Conservation (phyloP, 2,888 invertebrate genomes). For the Gymnoscelis rufifasciata region DNA sequence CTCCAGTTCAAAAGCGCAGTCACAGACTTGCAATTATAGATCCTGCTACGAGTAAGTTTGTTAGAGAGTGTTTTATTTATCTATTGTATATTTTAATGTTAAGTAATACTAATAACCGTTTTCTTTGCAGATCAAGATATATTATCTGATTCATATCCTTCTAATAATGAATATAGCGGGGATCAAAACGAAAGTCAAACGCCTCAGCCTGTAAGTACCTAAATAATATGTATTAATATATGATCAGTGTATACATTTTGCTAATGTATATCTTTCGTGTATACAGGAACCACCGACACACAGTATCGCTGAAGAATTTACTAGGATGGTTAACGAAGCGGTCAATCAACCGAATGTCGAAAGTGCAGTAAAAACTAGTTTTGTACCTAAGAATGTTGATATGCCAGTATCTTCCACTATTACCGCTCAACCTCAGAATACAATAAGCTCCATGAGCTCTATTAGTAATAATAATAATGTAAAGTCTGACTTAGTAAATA, state of each 20-base stretch:
- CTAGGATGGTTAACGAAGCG: constrained; percentile 67
- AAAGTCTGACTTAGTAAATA: constrained; percentile 68
- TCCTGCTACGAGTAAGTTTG: constrained; percentile 61
- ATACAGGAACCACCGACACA: constrained; percentile 51
- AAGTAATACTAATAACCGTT: no score
- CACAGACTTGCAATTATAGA: constrained; percentile 63
- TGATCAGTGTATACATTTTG: no score
- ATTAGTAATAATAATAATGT: constrained; percentile 68
- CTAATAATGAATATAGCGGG: constrained; percentile 56
- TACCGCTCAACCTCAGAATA: constrained; percentile 60
- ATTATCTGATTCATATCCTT: constrained; percentile 63
- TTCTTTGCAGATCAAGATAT: constrained; percentile 72
- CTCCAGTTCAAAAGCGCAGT: constrained; percentile 51
- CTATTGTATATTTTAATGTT: no score
- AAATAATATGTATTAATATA: no score
- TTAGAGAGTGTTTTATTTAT: no score
- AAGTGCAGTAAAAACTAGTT: constrained; percentile 50
- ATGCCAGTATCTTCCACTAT: constrained; percentile 47
- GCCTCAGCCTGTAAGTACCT: constrained; percentile 70
- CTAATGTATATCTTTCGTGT: constrained; percentile 9
- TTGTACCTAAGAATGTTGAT: constrained; percentile 51
- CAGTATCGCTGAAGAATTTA: constrained; percentile 69
- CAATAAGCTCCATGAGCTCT: constrained; percentile 60
- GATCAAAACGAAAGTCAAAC: constrained; percentile 75
- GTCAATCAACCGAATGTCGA: constrained; percentile 61